Evolutionary conservation across 2,888 invertebrate genomes (phyloP).

Genomic region (Harmothoe impar): DNA sequence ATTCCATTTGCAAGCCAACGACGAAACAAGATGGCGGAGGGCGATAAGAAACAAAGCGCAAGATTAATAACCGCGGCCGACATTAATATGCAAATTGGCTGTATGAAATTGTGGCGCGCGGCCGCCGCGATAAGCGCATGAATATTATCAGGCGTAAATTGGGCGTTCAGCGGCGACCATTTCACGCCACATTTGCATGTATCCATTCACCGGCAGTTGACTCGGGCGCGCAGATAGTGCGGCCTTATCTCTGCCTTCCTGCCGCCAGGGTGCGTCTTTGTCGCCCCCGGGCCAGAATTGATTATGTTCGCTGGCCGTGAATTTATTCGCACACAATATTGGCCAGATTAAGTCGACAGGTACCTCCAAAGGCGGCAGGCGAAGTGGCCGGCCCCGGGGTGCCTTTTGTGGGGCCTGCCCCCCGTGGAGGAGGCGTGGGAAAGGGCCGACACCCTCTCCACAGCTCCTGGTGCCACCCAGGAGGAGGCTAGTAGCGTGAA

Average conservation of each 20-base stretch:
- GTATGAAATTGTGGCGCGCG: constrained; percentile 65
- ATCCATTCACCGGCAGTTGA: constrained; percentile 62
- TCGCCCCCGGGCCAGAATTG: constrained; percentile 58
- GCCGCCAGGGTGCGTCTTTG: constrained; percentile 61
- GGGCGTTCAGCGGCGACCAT: constrained; percentile 61
- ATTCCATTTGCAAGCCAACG: constrained; percentile 64
- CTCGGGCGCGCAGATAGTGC: constrained; percentile 46
- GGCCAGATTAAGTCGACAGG: constrained; percentile 54
- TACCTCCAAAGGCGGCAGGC: constrained; percentile 17
- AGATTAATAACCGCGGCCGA: constrained; percentile 63
- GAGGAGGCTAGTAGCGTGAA: neutral
- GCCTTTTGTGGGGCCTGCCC: neutral
- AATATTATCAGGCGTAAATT: constrained; percentile 64
- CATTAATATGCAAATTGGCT: constrained; percentile 66
- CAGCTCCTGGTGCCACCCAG: constrained; percentile 21
- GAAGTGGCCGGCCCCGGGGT: neutral
- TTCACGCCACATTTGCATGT: constrained; percentile 63
- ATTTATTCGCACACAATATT: constrained; percentile 59
- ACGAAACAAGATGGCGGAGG: constrained; percentile 63
- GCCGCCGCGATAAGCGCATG: constrained; percentile 60
- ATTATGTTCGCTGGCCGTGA: constrained; percentile 59
- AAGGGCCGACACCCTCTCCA: neutral
- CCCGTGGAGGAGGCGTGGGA: neutral
- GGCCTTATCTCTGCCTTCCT: constrained; percentile 50
- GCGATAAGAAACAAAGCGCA: constrained; percentile 57